A percentile compares a stretch with the other conserved stretches of the same genome.
Conservation (phyloP, 2,797 vertebrate species). For the Pampus argenteus region DNA sequence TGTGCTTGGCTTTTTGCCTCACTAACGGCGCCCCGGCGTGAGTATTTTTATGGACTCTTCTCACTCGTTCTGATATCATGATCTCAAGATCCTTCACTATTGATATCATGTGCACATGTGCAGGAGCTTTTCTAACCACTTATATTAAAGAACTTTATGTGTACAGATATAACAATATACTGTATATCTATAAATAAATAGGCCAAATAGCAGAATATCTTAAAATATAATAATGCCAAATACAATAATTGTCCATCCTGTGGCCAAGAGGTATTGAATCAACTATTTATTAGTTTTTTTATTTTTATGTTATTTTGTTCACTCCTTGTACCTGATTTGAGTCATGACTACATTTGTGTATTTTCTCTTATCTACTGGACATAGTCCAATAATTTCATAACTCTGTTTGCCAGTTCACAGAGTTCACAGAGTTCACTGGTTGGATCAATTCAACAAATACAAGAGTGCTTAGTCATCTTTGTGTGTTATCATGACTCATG, state of each 20-base stretch:
- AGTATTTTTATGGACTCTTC: slow-evolving; percentile 68
- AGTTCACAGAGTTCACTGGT: slow-evolving; percentile 50
- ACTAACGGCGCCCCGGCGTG: slow-evolving; percentile 68
- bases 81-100: background rate
- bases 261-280: background rate
- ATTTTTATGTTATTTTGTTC: background rate
- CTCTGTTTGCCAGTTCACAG: slow-evolving; percentile 44
- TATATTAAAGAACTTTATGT: background rate
- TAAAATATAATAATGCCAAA: background rate
- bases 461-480: slow-evolving; percentile 28
- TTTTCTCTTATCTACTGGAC: background rate
- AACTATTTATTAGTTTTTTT: no score
- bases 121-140: background rate
- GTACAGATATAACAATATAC: background rate
- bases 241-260: background rate
- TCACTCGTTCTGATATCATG: background rate
- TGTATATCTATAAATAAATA: background rate
- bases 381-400: slow-evolving; percentile 28
- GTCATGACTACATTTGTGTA: no score
- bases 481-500: slow-evolving; percentile 9
- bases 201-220: background rate
- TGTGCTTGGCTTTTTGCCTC: slow-evolving; percentile 62
- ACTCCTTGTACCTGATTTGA: background rate
- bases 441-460: slow-evolving; percentile 63
- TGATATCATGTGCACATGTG: background rate